Evolutionary conservation across 2,888 invertebrate species (phyloP).

Genomic region (Cerastoderma edule): DNA sequence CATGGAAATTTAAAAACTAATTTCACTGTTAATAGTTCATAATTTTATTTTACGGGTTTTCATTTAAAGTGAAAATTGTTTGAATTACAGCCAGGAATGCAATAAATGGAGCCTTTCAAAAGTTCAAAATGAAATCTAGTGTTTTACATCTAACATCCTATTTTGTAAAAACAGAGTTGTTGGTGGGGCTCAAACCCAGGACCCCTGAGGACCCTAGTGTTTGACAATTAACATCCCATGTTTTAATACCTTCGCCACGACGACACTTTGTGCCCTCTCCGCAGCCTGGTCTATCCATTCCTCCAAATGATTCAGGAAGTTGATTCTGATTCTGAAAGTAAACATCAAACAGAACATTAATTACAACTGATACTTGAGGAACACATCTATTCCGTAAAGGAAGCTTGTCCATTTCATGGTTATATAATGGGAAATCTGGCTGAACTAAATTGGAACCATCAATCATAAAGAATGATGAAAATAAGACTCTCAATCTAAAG

Average conservation of each 20-base stretch:
- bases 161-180: too few relatives aligned
- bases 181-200: background rate
- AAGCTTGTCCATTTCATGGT: background rate
- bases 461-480: too few relatives aligned
- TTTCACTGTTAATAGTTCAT: too few relatives aligned
- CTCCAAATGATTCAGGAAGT: conserved; percentile 82
- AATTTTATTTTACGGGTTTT: too few relatives aligned
- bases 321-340: conserved; percentile 79
- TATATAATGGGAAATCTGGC: too few relatives aligned
- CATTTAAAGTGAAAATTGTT: too few relatives aligned
- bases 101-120: too few relatives aligned
- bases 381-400: background rate
- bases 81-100: too few relatives aligned
- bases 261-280: conserved; percentile 80
- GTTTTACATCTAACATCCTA: background rate
- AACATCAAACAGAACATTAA: background rate
- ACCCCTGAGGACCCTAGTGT: background rate
- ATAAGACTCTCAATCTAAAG: too few relatives aligned
- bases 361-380: background rate
- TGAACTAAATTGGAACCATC: too few relatives aligned
- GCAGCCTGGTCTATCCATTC: conserved; percentile 80
- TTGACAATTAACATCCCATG: background rate
- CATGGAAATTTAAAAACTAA: too few relatives aligned
- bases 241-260: conserved; percentile 82
- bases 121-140: background rate